These are phyloP conservation scores for Echinops telfairi DNA, from an alignment of 2,113 vertebrate species.

Conservation along the genomic window DNA sequence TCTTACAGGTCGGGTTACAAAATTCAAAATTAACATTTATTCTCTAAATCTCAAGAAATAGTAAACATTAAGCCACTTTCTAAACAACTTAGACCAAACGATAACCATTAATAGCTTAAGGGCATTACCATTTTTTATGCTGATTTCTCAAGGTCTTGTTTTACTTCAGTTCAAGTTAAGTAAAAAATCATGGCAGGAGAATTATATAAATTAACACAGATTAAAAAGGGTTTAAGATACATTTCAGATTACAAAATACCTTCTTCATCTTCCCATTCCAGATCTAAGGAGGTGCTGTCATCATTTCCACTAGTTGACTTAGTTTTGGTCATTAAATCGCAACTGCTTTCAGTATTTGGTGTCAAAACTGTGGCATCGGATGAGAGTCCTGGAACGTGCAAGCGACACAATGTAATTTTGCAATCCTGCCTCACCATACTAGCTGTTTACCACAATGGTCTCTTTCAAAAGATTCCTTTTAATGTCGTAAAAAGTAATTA, in stretches of 20 bases:
- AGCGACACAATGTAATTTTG: not conserved
- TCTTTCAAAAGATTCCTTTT: not conserved
- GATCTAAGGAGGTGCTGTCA: conserved; percentile 95
- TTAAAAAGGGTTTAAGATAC: not conserved
- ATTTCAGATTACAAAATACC: conserved; percentile 85
- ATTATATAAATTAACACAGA: not conserved
- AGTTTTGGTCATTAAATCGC: conserved; percentile 96
- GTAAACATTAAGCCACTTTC: conserved; percentile 39
- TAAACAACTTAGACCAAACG: conserved; percentile 20
- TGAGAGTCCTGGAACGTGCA: conserved; percentile 90
- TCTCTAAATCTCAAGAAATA: conserved; percentile 48
- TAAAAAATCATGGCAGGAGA: conserved; percentile 2
- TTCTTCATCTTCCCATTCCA: conserved; percentile 99
- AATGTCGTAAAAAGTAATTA: not conserved
- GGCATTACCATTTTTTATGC: conserved; percentile 12
- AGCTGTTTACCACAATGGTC: not conserved
- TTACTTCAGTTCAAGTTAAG: conserved; percentile 42
- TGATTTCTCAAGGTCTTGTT: conserved; percentile 31
- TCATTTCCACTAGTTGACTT: conserved; percentile 95
- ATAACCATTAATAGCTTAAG: not conserved
- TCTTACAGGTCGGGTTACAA: not conserved
- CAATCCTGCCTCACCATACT: not conserved
- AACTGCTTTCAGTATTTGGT: conserved; percentile 97
- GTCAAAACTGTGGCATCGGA: conserved; percentile 95
- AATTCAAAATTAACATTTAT: conserved; percentile 45